Evolutionary conservation across 2,797 vertebrate species (phyloP), one percentile per base, ranked within the genome.

Genomic region (Mus spretus): DNA sequence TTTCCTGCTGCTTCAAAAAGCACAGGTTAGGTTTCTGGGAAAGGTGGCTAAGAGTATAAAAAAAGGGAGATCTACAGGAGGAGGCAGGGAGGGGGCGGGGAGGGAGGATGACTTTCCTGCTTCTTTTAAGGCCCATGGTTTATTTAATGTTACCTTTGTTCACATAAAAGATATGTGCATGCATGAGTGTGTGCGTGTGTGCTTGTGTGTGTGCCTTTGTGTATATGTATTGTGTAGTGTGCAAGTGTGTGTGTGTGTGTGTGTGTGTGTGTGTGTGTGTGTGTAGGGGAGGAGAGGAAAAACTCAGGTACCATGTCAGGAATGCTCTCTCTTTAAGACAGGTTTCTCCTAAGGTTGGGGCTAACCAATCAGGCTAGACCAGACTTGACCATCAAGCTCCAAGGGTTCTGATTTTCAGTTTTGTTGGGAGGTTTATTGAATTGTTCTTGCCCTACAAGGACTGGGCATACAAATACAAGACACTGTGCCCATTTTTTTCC

Each of bases 21-120:
- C 4, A 40, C 83, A 57, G 31, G 31, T n/a, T 74, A 57, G 37
- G 34, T 91, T 96, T 97, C 91, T 85, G 22, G 91, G 7, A 14
- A 83, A 85, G 34, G 63, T 67, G 8, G 9, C 53, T 86, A 50
- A 78, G 95, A 94, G 34, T 65, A 11, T 67, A 92, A 40, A 86
- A 57, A 57, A 86, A 15, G 61, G 31, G 44, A 3, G 37, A 75
- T 4, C 70, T 1, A 26, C 67, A 57, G 61, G 55, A 40, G 53
- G 53, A 89, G 67, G 24, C 1, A 1, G 72, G n/a, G 19, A 40
- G 24, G 10, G 31, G 13, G 28, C 2, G 4, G 34, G 67, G 22
- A 26, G 22, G 37, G 3, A 17, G 37, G 37, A 40, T 26, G 40
- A 91, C 57, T 77, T 78, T 79, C 53, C 72, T 77, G 3, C 37